Conservation (phyloP, 2,113 vertebrate species). For the Arothron firmamentum region DNA sequence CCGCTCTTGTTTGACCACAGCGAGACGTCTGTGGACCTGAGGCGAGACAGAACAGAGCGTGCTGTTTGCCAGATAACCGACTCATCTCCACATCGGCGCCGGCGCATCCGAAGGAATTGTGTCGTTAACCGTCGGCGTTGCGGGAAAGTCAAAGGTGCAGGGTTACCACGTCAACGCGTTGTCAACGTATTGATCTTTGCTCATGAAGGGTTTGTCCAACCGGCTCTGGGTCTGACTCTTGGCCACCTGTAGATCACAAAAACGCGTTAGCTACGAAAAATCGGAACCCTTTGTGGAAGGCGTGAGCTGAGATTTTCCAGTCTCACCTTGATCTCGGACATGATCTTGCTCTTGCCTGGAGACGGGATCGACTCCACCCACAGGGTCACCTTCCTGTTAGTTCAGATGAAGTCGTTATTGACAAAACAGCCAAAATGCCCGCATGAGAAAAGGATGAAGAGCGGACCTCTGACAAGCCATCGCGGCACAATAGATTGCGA, state of each 20-base stretch:
- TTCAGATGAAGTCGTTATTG: not conserved
- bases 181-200: slow-evolving; percentile 40
- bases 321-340: slow-evolving; percentile 61
- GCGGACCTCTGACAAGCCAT: slow-evolving; percentile 61
- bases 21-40: slow-evolving; percentile 21
- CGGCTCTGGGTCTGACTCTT: not conserved
- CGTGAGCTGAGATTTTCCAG: not conserved
- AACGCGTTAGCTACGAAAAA: not conserved
- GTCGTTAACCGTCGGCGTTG: not conserved
- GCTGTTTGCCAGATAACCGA: not conserved
- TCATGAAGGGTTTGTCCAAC: slow-evolving; percentile 23
- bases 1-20: slow-evolving; percentile 24
- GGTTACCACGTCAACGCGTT: slow-evolving; percentile 30
- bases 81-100: not conserved
- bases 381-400: slow-evolving; percentile 31
- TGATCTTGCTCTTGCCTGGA: slow-evolving; percentile 62
- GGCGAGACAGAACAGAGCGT: not conserved
- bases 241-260: slow-evolving; percentile 26
- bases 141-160: not conserved
- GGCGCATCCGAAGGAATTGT: not conserved
- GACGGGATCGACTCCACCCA: slow-evolving; percentile 65
- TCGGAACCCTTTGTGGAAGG: not conserved
- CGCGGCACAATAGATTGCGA: slow-evolving; percentile 49
- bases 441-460: not conserved
- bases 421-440: not conserved